Evolutionary conservation across 2,113 vertebrate genomes (phyloP).

Genomic region (Ciconia stormi): DNA sequence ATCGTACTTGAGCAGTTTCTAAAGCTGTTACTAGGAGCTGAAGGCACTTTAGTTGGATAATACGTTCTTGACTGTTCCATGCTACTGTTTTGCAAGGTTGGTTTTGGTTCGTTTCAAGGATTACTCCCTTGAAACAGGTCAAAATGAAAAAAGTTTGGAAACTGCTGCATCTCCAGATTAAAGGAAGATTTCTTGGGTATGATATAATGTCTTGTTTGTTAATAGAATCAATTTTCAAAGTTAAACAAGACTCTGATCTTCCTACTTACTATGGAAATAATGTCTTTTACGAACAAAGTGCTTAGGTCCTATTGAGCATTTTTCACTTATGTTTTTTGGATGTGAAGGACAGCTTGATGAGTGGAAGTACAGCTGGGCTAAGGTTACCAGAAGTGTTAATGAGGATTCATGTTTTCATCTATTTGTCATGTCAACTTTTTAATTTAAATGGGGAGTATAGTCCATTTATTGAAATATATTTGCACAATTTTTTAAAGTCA

Average conservation of each 20-base stretch:
- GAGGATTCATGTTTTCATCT: neutral
- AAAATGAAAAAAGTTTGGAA: neutral
- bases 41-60: neutral
- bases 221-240: neutral
- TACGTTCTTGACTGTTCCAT: neutral
- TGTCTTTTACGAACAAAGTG: neutral
- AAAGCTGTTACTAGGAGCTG: neutral
- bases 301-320: neutral
- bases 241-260: slow-evolving; percentile 6
- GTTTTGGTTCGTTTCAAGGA: neutral
- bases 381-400: slow-evolving; percentile 1
- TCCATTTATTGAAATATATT: neutral
- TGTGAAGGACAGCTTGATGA: neutral
- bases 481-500: neutral
- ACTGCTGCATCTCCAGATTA: neutral
- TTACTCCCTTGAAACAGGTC: neutral
- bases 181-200: neutral
- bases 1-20: neutral
- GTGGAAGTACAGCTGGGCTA: neutral
- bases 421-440: neutral
- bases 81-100: neutral
- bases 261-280: neutral
- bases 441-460: neutral
- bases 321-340: neutral
- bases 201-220: neutral